phyloP scores from a whole-genome alignment of 2,797 vertebrate species.

The Lophius americanus region DNA sequence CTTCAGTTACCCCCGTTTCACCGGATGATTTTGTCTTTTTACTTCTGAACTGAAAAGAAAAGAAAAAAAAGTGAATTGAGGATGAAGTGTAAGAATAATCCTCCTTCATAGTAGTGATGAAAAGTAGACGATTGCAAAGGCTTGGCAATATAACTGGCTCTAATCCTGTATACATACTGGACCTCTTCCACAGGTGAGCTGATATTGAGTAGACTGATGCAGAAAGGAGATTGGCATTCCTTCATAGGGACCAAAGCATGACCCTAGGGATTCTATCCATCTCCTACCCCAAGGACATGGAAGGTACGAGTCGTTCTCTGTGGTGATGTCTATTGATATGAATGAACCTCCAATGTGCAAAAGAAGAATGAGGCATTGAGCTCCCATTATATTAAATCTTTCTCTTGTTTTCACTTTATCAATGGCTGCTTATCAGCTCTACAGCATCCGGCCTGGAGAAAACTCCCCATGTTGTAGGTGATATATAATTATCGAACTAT shows the following conservation, averaged over 20 bases:
- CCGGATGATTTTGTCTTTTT: too few species aligned
- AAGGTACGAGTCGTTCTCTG: conserved; percentile 15
- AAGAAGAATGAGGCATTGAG: background rate
- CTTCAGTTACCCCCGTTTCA: too few species aligned
- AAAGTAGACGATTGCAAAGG: background rate
- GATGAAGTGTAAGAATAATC: background rate
- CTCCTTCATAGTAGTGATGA: background rate
- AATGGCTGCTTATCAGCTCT: background rate
- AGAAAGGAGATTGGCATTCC: background rate
- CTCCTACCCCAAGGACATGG: conserved; percentile 2
- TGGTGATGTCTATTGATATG: background rate
- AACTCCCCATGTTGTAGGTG: background rate
- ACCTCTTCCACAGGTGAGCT: background rate
- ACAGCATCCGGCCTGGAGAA: conserved; percentile 1
- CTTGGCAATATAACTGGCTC: background rate
- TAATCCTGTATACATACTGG: background rate
- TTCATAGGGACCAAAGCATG: background rate
- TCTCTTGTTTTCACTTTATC: background rate
- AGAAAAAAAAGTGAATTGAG: background rate
- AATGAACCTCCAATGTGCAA: conserved; percentile 4
- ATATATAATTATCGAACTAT: background rate
- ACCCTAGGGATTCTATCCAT: conserved; percentile 2
- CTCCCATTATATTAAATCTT: background rate
- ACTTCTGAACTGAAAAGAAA: too few species aligned
- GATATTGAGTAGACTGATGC: background rate